A percentile compares a stretch with the other conserved stretches of the same genome.
These are phyloP conservation scores for Betta splendens DNA, from an alignment of 2,797 vertebrate species.

Conservation along the genomic window DNA sequence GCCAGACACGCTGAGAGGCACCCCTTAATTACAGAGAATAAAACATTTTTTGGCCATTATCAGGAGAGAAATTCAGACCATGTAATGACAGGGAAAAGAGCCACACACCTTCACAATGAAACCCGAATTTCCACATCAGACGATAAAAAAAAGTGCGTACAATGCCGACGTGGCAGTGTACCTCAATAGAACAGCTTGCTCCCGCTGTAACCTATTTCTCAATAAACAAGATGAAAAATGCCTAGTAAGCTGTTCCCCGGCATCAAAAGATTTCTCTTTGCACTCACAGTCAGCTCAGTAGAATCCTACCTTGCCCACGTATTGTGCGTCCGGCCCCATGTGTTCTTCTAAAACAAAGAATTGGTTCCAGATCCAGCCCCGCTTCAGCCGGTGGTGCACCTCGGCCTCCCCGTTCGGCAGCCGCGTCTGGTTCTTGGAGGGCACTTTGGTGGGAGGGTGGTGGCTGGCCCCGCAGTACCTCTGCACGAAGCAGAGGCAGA, in stretches of 20 bases:
- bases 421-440: conserved; percentile 90
- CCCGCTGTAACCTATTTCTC: conserved; percentile 42
- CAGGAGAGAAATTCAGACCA: conserved; percentile 25
- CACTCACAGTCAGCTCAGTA: conserved; percentile 13
- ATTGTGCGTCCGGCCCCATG: conserved; percentile 95
- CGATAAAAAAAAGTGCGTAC: conserved; percentile 19
- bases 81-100: neutral
- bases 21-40: conserved; percentile 48
- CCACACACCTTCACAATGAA: conserved; percentile 30
- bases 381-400: conserved; percentile 97
- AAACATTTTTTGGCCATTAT: conserved; percentile 45
- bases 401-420: conserved; percentile 90
- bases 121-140: conserved; percentile 52
- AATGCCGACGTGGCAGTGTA: conserved; percentile 37
- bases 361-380: conserved; percentile 99
- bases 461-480: conserved; percentile 87
- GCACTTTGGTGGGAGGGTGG: conserved; percentile 80
- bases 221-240: conserved; percentile 49
- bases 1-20: conserved; percentile 28
- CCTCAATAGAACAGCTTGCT: conserved; percentile 40
- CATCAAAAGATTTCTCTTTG: conserved; percentile 40
- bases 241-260: conserved; percentile 31
- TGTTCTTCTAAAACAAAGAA: conserved; percentile 99
- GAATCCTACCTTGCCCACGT: conserved; percentile 93
- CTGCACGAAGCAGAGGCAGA: conserved; percentile 97